Percentiles rank a stretch among this genome's conserved stretches.
Conservation (phyloP, 2,888 invertebrate species). For the Thumatha senex region DNA sequence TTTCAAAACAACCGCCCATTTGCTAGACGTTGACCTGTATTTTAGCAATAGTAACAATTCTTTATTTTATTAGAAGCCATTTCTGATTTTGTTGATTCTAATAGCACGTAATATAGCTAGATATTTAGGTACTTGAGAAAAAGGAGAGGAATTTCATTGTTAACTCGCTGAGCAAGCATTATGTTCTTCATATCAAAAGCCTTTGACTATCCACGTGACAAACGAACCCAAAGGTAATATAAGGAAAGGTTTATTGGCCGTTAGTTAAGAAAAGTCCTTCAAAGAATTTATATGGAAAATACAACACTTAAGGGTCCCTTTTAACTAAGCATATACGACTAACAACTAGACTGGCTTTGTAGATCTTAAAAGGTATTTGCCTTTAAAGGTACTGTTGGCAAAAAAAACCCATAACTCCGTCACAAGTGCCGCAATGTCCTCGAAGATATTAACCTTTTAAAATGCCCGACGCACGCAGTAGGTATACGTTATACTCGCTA, state of each 20-base stretch:
- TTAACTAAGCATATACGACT: slow-evolving; percentile 11
- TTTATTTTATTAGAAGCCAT: too few species aligned
- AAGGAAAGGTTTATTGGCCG: slow-evolving; percentile 1
- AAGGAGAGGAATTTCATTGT: too few species aligned
- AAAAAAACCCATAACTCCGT: slow-evolving; percentile 27
- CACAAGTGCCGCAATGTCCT: slow-evolving; percentile 40
- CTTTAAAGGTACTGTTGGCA: slow-evolving; percentile 21
- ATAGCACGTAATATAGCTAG: too few species aligned
- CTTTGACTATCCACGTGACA: not conserved
- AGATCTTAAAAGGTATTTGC: slow-evolving; percentile 16
- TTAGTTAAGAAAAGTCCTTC: slow-evolving; percentile 1
- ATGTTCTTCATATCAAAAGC: not conserved
- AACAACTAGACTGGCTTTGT: slow-evolving; percentile 16
- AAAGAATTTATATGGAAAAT: slow-evolving; percentile 3
- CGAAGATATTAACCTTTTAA: slow-evolving; percentile 57
- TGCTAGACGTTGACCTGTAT: too few species aligned
- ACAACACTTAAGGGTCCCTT: slow-evolving; percentile 5
- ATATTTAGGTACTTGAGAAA: too few species aligned
- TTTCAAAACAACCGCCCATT: too few species aligned
- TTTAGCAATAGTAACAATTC: too few species aligned
- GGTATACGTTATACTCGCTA: slow-evolving; percentile 49
- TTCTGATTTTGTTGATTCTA: too few species aligned
- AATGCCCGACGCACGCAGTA: slow-evolving; percentile 53
- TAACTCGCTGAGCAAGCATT: not conserved
- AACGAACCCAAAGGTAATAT: slow-evolving; percentile 1